These are phyloP conservation scores for Tanypteryx hageni DNA, from an alignment of 2,888 invertebrate genomes.

Conservation along the genomic window DNA sequence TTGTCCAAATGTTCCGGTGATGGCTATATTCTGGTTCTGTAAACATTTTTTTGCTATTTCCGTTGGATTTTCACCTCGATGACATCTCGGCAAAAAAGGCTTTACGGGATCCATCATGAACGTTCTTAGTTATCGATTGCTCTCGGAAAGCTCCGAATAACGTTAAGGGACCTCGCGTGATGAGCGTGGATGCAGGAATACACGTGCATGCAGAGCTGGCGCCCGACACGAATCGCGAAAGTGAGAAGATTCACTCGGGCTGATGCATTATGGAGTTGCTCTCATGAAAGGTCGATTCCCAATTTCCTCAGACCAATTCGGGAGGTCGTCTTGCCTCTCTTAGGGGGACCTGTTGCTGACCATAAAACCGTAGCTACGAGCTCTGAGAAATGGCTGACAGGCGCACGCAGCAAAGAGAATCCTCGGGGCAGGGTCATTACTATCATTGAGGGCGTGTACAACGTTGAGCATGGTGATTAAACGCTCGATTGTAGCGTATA, in stretches of 20 bases:
- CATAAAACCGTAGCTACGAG: constrained; percentile 37
- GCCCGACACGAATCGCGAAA: not conserved
- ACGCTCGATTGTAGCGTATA: not conserved
- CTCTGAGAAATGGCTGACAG: constrained; percentile 49
- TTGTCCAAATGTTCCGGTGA: too few relatives aligned
- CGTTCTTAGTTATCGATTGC: too few relatives aligned
- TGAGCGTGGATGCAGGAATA: not conserved
- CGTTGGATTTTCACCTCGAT: too few relatives aligned
- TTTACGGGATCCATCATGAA: too few relatives aligned
- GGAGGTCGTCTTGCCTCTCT: constrained; percentile 39
- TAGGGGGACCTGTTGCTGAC: constrained; percentile 49
- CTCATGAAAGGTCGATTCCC: constrained; percentile 26
- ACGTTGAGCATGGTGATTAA: not conserved
- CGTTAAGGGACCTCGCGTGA: not conserved
- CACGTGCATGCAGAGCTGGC: not conserved
- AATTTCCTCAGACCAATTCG: constrained; percentile 38
- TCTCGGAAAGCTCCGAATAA: too few relatives aligned
- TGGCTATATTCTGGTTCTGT: too few relatives aligned
- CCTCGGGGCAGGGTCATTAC: not conserved
- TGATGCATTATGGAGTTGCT: constrained; percentile 30
- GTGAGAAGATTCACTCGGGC: not conserved
- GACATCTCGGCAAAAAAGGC: too few relatives aligned
- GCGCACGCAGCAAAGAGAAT: not conserved
- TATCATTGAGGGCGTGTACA: not conserved
- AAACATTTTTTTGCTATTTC: too few relatives aligned